Conservation (phyloP, 2,797 vertebrate species). For the Sebastes diploproa region DNA sequence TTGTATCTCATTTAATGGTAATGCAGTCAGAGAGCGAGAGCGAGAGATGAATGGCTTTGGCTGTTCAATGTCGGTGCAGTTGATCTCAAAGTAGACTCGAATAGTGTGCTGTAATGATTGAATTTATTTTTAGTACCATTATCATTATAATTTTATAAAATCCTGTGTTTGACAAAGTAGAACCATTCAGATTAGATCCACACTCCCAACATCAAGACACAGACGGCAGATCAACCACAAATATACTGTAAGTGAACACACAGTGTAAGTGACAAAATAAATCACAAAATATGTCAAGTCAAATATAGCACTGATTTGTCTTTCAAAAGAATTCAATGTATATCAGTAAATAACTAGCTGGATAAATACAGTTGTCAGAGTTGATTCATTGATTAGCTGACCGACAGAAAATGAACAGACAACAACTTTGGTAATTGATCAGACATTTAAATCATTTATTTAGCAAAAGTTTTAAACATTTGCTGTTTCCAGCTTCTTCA, state of each 20-base stretch:
- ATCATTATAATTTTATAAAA: slow-evolving; percentile 52
- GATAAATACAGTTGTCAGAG: background rate
- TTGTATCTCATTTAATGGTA: slow-evolving; percentile 71
- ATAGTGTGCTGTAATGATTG: slow-evolving; percentile 42
- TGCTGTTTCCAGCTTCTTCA: background rate
- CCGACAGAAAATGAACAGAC: background rate
- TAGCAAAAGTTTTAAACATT: background rate
- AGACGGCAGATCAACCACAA: slow-evolving; percentile 11
- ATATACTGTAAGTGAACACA: background rate
- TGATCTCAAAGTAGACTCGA: slow-evolving; percentile 42
- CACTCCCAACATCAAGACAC: background rate
- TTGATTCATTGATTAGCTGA: background rate
- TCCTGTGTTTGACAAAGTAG: slow-evolving; percentile 44
- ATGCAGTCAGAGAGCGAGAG: slow-evolving; percentile 40
- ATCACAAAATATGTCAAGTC: background rate
- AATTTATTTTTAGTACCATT: slow-evolving; percentile 57
- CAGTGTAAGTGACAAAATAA: background rate
- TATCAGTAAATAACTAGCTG: background rate
- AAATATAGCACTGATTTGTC: background rate
- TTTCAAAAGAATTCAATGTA: background rate
- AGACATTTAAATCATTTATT: background rate
- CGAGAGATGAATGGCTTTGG: slow-evolving; percentile 44
- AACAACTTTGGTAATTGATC: background rate
- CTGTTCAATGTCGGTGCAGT: slow-evolving; percentile 47
- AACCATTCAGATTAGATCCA: slow-evolving; percentile 26